Conservation (phyloP, 2,888 invertebrate genomes). For the Pilophorus perplexus region DNA sequence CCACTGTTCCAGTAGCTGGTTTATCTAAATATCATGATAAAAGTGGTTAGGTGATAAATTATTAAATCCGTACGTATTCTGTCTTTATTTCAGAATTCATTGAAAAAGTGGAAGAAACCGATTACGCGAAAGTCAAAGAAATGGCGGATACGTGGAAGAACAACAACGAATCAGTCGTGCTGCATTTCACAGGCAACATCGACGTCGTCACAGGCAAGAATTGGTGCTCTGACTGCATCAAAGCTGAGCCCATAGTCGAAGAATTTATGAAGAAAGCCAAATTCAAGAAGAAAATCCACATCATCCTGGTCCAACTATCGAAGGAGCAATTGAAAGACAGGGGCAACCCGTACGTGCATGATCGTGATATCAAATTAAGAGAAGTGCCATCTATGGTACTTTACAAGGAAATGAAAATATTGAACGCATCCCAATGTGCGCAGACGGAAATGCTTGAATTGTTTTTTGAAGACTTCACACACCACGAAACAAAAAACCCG, state of each 20-base stretch:
- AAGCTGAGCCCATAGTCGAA: conserved; percentile 7
- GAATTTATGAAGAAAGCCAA: conserved; percentile 9
- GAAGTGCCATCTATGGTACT: conserved; percentile 19
- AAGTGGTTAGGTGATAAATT: too few relatives aligned
- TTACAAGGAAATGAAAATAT: conserved; percentile 23
- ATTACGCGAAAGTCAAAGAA: conserved; percentile 14
- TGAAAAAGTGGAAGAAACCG: conserved; percentile 7
- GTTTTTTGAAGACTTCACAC: too few relatives aligned
- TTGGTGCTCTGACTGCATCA: conserved; percentile 28
- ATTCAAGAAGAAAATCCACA: conserved; percentile 17
- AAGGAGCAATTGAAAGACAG: conserved; percentile 19
- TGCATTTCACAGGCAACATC: not conserved
- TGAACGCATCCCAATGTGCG: too few relatives aligned
- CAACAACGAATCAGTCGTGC: not conserved
- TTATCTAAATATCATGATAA: too few relatives aligned
- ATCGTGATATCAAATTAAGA: conserved; percentile 15
- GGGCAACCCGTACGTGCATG: not conserved
- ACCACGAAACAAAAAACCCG: too few relatives aligned
- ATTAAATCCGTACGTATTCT: too few relatives aligned
- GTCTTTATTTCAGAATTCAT: not conserved
- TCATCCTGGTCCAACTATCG: not conserved
- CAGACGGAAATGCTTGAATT: too few relatives aligned
- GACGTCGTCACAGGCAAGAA: not conserved
- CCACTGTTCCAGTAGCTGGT: too few relatives aligned
- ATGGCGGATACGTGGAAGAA: not conserved